phyloP scores from a whole-genome alignment of 1,140 invertebrate genomes.

The Drosophila mauritiana region DNA sequence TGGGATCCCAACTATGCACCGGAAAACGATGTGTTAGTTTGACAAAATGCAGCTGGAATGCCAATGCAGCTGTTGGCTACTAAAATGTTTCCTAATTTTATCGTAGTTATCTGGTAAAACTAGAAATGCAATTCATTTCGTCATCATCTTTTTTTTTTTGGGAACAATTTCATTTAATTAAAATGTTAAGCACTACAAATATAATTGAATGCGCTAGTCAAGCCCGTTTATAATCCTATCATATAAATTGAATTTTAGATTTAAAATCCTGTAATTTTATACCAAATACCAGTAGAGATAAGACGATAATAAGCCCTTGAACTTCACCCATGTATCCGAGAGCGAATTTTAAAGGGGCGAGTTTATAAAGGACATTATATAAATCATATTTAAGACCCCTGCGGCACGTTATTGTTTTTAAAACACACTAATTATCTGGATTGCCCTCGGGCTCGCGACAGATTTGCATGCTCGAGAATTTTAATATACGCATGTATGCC shows the following conservation, averaged over 20 bases:
- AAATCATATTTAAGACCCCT: background rate
- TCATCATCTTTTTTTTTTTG: no score
- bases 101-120: no score
- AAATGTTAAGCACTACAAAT: no score
- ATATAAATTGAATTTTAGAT: background rate
- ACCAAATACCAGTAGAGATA: background rate
- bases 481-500: constrained; percentile 23
- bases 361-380: constrained; percentile 7
- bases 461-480: constrained; percentile 34
- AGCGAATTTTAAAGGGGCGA: background rate
- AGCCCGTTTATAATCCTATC: background rate
- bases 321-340: background rate
- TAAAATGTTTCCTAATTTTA: background rate
- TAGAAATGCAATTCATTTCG: no score
- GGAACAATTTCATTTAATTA: no score
- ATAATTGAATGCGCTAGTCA: no score
- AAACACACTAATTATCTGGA: constrained; percentile 33
- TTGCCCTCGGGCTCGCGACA: constrained; percentile 1
- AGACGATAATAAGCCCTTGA: background rate
- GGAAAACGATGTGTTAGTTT: constrained; percentile 76
- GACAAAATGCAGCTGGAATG: constrained; percentile 61
- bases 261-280: background rate
- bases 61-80: constrained; percentile 7
- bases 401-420: constrained; percentile 27
- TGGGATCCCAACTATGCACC: constrained; percentile 34